These are phyloP conservation scores for Pedicia rivosa DNA, from an alignment of 2,888 invertebrate genomes.

Conservation along the genomic window DNA sequence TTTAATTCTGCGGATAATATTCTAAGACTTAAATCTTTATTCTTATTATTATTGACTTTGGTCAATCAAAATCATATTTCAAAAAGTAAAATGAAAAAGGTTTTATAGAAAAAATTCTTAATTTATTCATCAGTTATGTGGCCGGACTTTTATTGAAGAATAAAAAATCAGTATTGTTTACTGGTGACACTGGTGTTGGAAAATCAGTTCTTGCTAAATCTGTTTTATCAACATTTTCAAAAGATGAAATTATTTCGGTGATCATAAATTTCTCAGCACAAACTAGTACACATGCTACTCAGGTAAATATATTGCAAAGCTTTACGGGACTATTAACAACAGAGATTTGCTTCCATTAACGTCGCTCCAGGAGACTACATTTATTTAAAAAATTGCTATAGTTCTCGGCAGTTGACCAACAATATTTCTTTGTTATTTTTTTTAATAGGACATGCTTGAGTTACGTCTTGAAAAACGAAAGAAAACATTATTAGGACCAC, in stretches of 20 bases:
- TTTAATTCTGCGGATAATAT: too few relatives aligned
- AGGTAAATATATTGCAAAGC: slow-evolving; percentile 28
- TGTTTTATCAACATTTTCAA: slow-evolving; percentile 45
- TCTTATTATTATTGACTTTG: too few relatives aligned
- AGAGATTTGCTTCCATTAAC: neutral
- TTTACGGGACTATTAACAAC: neutral
- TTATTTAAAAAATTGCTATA: too few relatives aligned
- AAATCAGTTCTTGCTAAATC: slow-evolving; percentile 75
- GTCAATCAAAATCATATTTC: too few relatives aligned
- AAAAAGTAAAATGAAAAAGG: too few relatives aligned
- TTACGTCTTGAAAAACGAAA: slow-evolving; percentile 69
- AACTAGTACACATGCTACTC: slow-evolving; percentile 68
- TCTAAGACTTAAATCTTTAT: too few relatives aligned
- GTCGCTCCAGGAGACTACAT: too few relatives aligned
- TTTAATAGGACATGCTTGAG: slow-evolving; percentile 51
- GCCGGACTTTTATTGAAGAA: slow-evolving; percentile 50
- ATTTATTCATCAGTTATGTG: slow-evolving; percentile 23
- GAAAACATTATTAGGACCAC: slow-evolving; percentile 64
- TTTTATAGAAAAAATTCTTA: too few relatives aligned
- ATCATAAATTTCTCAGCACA: slow-evolving; percentile 84
- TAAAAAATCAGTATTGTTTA: slow-evolving; percentile 66
- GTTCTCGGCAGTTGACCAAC: neutral
- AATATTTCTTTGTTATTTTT: slow-evolving; percentile 33
- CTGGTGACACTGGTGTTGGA: slow-evolving; percentile 85
- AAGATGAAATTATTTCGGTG: slow-evolving; percentile 51